Evolutionary conservation across 1,140 invertebrate genomes (phyloP), one percentile per base, ranked within the genome.

Genomic region (Drosophila arizonae): DNA sequence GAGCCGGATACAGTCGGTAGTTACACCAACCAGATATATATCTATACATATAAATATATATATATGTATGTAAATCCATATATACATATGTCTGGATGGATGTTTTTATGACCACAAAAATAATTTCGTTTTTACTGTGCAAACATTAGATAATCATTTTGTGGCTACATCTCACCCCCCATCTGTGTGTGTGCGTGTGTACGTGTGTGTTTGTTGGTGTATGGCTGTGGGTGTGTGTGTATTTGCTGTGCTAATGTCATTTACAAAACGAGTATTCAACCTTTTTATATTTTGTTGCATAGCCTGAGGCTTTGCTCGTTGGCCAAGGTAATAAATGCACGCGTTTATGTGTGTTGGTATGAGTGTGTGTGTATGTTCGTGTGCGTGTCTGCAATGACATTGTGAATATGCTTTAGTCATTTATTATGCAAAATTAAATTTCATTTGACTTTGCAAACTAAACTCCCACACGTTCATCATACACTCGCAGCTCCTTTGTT

Each of bases 131-230:
- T 86, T 86, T 86, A 86, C 82, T 81, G 78, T 66, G 76, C 82
- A 76, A 81, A 81, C 82, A 86, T 86, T 82, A 87, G 82, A 87
- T 81, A 87, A 81, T 86, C 79, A 86, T 87, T 72, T 74, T 74
- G 72, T 33, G 72, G 66, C 52, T 54, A 58, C 54, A 43, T 39
- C 63, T 36, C 41, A 3, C 17, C 46, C 10, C 36, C 9, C 11
- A n/a, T n/a, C n/a, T n/a, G n/a, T n/a, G 36, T 21, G 6, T 15
- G 5, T 54, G 5, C 30, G 48, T 8, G 13, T 28, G 13, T 52
- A 1, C 17, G 17, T 17, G 17, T 17, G 17, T 17, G 17, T 17
- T 17, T 13, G 30, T 6, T 30, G 24, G 10, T 30, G 1, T 17
- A 17, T 77, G 24, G 60, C 21, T 52, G 64, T 17, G 17, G 0